A percentile compares a stretch with the other conserved stretches of the same genome.
Conservation (phyloP, 1,140 invertebrate genomes). For the Stegodyphus dumicola region DNA sequence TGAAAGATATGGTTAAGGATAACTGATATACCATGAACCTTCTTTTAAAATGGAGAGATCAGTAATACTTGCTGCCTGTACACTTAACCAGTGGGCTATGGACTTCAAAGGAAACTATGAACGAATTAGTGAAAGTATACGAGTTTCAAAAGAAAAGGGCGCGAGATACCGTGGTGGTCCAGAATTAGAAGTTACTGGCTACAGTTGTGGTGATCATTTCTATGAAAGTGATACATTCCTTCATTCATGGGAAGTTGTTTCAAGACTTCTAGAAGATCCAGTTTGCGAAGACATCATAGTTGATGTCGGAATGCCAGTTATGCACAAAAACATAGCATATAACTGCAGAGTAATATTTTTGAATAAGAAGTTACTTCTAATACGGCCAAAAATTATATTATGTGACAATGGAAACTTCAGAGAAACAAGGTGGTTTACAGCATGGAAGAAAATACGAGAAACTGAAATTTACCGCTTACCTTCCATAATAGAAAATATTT, state of each 20-base stretch:
- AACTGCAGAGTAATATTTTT: constrained; percentile 94
- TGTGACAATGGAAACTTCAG: constrained; percentile 97
- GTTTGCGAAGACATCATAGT: constrained; percentile 90
- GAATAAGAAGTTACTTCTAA: constrained; percentile 91
- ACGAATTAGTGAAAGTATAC: constrained; percentile 89
- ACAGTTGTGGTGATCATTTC: constrained; percentile 98
- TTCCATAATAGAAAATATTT: constrained; percentile 83
- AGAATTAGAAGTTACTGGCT: constrained; percentile 96
- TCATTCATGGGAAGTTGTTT: constrained; percentile 96
- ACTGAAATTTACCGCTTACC: constrained; percentile 89
- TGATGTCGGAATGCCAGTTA: constrained; percentile 97
- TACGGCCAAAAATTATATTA: constrained; percentile 92
- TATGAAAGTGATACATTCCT: constrained; percentile 93
- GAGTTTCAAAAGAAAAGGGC: constrained; percentile 86
- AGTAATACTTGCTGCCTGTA: constrained; percentile 80
- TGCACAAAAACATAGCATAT: constrained; percentile 94
- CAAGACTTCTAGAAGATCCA: constrained; percentile 81
- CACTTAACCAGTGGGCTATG: constrained; percentile 97
- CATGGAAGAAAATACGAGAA: constrained; percentile 83
- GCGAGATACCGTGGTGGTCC: constrained; percentile 93
- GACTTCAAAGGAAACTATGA: constrained; percentile 95
- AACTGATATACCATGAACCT: too few species aligned
- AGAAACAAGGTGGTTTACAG: constrained; percentile 94
- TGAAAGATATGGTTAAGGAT: too few species aligned
- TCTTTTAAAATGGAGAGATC: background rate